Percentiles rank a stretch among this genome's conserved stretches.
These are phyloP conservation scores for Ptilorrhoa leucosticta DNA, from an alignment of 2,113 vertebrate genomes.

Conservation along the genomic window DNA sequence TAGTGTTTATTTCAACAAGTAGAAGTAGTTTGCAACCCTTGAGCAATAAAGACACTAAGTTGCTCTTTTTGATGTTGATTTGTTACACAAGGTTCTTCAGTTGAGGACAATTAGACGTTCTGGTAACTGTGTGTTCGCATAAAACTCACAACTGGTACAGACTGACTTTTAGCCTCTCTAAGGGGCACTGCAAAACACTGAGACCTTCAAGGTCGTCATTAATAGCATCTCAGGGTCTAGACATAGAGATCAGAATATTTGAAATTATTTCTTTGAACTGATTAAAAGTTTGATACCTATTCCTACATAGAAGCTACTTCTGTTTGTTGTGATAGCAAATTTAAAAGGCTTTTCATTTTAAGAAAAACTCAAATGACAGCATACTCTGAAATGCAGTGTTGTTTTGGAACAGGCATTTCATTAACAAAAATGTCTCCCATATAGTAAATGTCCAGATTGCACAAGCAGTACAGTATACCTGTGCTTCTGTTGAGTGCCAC, in stretches of 20 bases:
- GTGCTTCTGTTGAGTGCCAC: background rate
- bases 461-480: background rate
- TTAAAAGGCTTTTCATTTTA: background rate
- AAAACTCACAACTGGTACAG: background rate
- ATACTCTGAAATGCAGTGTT: background rate
- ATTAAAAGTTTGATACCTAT: background rate
- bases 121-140: background rate
- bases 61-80: background rate
- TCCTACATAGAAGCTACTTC: background rate
- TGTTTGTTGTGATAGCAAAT: background rate
- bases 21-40: background rate
- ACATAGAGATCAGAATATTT: background rate
- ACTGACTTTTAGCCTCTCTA: background rate
- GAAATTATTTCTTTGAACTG: background rate
- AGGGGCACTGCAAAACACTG: background rate
- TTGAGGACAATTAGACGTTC: background rate
- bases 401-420: background rate
- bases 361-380: background rate
- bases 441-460: background rate
- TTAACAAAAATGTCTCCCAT: background rate
- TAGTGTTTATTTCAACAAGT: background rate
- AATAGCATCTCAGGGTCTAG: background rate
- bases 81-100: background rate
- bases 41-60: background rate
- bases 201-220: background rate